phyloP scores from a whole-genome alignment of 2,888 invertebrate species.

The Acronicta aceris region DNA sequence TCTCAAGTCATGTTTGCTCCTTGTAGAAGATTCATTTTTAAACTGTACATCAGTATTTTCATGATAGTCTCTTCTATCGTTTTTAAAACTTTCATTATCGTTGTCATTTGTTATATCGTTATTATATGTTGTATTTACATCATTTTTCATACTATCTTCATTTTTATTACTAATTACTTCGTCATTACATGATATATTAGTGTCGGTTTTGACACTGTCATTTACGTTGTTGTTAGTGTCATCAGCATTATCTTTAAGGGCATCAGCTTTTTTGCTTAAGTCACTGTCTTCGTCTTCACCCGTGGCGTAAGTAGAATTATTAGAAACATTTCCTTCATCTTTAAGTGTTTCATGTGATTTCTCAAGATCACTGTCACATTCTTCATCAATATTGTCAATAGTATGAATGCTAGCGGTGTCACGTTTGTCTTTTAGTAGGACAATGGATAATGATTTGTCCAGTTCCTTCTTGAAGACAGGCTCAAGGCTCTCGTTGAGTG shows the following conservation, averaged over 20 bases:
- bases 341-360: slow-evolving; percentile 58
- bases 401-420: slow-evolving; percentile 49
- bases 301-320: slow-evolving; percentile 46
- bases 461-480: slow-evolving; percentile 75
- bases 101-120: slow-evolving; percentile 24
- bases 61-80: slow-evolving; percentile 23
- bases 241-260: slow-evolving; percentile 1
- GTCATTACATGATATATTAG: slow-evolving; percentile 33
- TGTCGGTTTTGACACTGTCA: slow-evolving; percentile 11
- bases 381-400: slow-evolving; percentile 46
- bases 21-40: slow-evolving; percentile 27
- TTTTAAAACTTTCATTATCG: slow-evolving; percentile 29
- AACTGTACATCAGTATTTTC: slow-evolving; percentile 20
- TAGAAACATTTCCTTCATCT: slow-evolving; percentile 49
- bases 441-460: slow-evolving; percentile 62
- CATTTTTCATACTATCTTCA: slow-evolving; percentile 11
- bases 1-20: slow-evolving; percentile 31
- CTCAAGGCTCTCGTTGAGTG: slow-evolving; percentile 77
- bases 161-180: slow-evolving; percentile 11
- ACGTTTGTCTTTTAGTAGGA: slow-evolving; percentile 38
- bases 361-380: slow-evolving; percentile 59
- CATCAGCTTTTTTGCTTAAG: slow-evolving; percentile 10
- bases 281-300: slow-evolving; percentile 54
- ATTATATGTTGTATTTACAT: slow-evolving; percentile 2
- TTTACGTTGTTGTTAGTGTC: slow-evolving; percentile 8